phyloP scores from a whole-genome alignment of 2,888 invertebrate genomes.

The Meta bourneti region DNA sequence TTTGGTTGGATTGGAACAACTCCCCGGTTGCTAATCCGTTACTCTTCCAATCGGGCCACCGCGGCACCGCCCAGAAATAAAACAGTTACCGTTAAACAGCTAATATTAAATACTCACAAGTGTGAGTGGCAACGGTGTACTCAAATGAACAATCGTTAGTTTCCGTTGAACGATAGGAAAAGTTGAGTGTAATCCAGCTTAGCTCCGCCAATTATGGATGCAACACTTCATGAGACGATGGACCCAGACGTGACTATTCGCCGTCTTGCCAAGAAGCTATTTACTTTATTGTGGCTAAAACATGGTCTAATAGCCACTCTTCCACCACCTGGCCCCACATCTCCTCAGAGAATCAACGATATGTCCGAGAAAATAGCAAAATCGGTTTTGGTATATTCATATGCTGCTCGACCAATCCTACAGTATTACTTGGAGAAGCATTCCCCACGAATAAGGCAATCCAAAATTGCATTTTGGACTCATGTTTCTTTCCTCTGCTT shows the following conservation, averaged over 20 bases:
- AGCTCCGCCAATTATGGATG: neutral
- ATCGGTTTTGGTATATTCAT: conserved; percentile 3
- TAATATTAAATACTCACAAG: neutral
- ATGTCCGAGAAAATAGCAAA: neutral
- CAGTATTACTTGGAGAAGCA: neutral
- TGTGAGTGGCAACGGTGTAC: neutral
- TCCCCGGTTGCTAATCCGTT: too few relatives aligned
- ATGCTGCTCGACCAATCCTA: neutral
- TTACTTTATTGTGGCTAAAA: neutral
- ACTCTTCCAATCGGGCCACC: too few relatives aligned
- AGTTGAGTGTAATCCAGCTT: neutral
- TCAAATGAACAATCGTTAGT: neutral
- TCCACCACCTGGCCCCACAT: neutral
- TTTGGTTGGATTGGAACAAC: too few relatives aligned
- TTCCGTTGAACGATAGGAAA: too few relatives aligned
- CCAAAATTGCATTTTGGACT: neutral
- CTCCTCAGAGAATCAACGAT: neutral
- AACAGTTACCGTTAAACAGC: too few relatives aligned
- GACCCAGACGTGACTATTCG: neutral
- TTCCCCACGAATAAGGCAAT: neutral
- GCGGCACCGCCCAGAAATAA: too few relatives aligned
- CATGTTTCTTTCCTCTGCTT: neutral
- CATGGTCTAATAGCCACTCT: neutral
- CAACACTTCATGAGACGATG: neutral
- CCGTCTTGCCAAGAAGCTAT: conserved; percentile 2